A percentile compares a stretch with the other conserved stretches of the same genome.
Conservation (phyloP, 2,113 vertebrate genomes). For the Chamaea fasciata region DNA sequence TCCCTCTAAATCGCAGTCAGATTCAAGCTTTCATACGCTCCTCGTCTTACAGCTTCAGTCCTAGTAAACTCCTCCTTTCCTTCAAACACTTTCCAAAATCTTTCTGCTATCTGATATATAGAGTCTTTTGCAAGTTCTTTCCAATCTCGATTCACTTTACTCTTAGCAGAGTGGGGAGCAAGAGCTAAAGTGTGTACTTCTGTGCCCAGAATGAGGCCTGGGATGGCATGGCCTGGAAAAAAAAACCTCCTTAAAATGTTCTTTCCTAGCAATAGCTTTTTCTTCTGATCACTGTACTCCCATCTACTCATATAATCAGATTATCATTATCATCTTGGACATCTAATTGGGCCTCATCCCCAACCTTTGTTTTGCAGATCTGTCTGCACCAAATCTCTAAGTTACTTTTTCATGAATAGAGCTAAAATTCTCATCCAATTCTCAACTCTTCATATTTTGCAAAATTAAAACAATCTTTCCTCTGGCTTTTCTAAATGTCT, state of each 20-base stretch:
- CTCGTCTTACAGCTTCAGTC: not conserved
- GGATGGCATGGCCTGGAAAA: not conserved
- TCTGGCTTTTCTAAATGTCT: not conserved
- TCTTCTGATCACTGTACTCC: not conserved
- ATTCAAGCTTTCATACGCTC: not conserved
- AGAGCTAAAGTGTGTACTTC: not conserved
- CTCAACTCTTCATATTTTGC: not conserved
- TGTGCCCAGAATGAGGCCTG: not conserved
- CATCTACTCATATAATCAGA: not conserved
- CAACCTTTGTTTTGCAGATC: not conserved
- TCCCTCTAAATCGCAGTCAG: not conserved
- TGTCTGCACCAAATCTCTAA: not conserved
- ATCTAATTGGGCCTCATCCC: not conserved
- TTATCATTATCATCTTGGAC: not conserved
- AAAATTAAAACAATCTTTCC: not conserved
- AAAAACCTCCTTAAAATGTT: not conserved
- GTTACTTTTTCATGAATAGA: not conserved
- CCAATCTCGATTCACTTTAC: not conserved
- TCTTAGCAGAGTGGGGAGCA: not conserved
- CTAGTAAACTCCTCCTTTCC: not conserved
- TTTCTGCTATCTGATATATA: not conserved
- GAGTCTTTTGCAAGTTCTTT: not conserved
- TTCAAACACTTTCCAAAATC: not conserved
- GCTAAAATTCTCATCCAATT: not conserved
- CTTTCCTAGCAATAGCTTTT: not conserved